phyloP scores from a whole-genome alignment of 2,797 vertebrate species.

The Anniella stebbinsi region DNA sequence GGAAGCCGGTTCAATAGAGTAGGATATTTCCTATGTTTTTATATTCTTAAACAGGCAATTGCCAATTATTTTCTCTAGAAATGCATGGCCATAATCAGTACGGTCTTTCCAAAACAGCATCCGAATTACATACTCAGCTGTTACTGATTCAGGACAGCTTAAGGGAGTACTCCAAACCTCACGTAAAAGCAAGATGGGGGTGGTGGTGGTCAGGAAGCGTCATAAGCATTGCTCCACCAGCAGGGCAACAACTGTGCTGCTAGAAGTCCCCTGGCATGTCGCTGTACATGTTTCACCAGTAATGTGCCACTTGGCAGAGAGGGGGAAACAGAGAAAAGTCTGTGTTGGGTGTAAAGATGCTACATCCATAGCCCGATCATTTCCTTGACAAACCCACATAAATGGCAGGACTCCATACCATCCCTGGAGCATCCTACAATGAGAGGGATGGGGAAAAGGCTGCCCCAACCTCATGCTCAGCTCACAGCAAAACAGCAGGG shows the following conservation, averaged over 20 bases:
- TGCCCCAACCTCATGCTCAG: neutral
- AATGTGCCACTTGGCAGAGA: neutral
- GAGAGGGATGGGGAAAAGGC: neutral
- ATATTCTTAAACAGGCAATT: conserved; percentile 18
- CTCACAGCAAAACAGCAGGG: neutral
- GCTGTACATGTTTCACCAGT: neutral
- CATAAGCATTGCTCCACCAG: neutral
- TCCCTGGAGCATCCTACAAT: neutral
- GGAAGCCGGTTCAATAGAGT: conserved; percentile 42
- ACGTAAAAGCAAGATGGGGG: neutral
- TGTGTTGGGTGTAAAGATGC: neutral
- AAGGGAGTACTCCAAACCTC: neutral
- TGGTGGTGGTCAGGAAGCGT: neutral
- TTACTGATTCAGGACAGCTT: neutral
- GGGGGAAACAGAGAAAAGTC: neutral
- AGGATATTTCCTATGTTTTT: neutral
- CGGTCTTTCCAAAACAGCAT: neutral
- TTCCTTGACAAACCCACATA: neutral
- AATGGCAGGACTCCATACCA: too few relatives aligned
- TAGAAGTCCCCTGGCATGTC: neutral
- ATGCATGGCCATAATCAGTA: neutral
- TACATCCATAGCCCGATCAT: neutral
- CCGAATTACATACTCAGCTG: neutral
- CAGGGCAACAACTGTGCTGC: neutral
- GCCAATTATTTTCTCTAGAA: conserved; percentile 42